These are phyloP conservation scores for Laspeyria flexula DNA, from an alignment of 2,888 invertebrate genomes.

Conservation along the genomic window DNA sequence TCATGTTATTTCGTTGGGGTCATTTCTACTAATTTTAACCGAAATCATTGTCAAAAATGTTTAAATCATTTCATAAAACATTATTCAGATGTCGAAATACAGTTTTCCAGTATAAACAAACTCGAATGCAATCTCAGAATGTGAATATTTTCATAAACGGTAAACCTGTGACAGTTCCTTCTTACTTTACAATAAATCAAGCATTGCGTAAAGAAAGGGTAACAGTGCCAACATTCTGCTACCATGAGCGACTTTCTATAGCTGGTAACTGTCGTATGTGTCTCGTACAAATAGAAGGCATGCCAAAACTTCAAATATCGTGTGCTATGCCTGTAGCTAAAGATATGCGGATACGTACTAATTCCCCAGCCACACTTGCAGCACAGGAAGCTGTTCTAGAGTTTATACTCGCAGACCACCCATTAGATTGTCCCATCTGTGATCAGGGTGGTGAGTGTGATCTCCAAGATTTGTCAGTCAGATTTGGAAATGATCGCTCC, in stretches of 20 bases:
- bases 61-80: constrained; percentile 44
- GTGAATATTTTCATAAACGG: constrained; percentile 97
- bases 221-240: constrained; percentile 96
- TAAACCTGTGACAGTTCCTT: constrained; percentile 94
- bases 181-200: constrained; percentile 97
- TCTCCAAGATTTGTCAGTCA: constrained; percentile 98
- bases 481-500: constrained; percentile 97
- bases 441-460: constrained; percentile 98
- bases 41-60: too few species aligned
- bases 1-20: too few species aligned
- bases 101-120: constrained; percentile 33
- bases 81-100: constrained; percentile 46
- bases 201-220: constrained; percentile 61
- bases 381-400: constrained; percentile 95
- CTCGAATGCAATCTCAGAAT: constrained; percentile 29
- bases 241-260: constrained; percentile 98
- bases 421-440: constrained; percentile 99
- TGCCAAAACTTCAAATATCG: constrained; percentile 98
- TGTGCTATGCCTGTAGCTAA: constrained; percentile 99
- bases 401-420: constrained; percentile 98
- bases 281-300: constrained; percentile 98
- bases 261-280: constrained; percentile 99
- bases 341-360: constrained; percentile 98
- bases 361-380: constrained; percentile 92
- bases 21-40: too few species aligned